Evolutionary conservation across 1,140 invertebrate species (phyloP).

Genomic region (Drosophila repleta): DNA sequence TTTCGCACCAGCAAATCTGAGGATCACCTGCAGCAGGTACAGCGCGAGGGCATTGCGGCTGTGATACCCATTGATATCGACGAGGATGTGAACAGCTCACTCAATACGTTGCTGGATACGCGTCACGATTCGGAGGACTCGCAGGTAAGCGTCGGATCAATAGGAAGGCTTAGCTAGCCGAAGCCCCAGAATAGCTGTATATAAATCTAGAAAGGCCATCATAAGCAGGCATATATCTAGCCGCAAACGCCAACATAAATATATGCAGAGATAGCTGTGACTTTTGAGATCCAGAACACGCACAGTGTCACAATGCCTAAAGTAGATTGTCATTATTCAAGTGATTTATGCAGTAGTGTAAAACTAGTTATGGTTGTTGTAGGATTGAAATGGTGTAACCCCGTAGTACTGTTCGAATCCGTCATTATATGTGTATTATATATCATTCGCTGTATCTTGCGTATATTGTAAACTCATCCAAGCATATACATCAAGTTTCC

Average conservation of each 20-base stretch:
- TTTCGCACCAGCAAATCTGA: constrained; percentile 93
- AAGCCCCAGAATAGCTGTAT: neutral
- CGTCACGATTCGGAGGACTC: constrained; percentile 87
- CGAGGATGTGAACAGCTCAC: constrained; percentile 95
- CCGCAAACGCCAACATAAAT: constrained; percentile 5
- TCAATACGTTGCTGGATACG: constrained; percentile 95
- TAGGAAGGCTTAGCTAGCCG: neutral
- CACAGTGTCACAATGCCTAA: constrained; percentile 26
- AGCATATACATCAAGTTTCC: constrained; percentile 10
- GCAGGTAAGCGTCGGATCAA: constrained; percentile 71
- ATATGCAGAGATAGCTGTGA: constrained; percentile 5
- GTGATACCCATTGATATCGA: constrained; percentile 95
- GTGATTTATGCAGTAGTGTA: constrained; percentile 6
- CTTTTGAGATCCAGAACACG: constrained; percentile 22
- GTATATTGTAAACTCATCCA: neutral
- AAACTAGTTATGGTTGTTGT: constrained; percentile 11
- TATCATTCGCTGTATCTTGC: constrained; percentile 6
- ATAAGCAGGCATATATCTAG: constrained; percentile 2
- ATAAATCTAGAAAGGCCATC: neutral
- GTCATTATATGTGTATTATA: constrained; percentile 4
- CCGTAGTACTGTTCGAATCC: constrained; percentile 11
- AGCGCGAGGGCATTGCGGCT: constrained; percentile 84
- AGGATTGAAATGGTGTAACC: neutral
- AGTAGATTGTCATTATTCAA: neutral
- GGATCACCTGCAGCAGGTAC: constrained; percentile 90